These are phyloP conservation scores for Tenthredo amoena DNA, from an alignment of 2,888 invertebrate genomes.

Conservation along the genomic window DNA sequence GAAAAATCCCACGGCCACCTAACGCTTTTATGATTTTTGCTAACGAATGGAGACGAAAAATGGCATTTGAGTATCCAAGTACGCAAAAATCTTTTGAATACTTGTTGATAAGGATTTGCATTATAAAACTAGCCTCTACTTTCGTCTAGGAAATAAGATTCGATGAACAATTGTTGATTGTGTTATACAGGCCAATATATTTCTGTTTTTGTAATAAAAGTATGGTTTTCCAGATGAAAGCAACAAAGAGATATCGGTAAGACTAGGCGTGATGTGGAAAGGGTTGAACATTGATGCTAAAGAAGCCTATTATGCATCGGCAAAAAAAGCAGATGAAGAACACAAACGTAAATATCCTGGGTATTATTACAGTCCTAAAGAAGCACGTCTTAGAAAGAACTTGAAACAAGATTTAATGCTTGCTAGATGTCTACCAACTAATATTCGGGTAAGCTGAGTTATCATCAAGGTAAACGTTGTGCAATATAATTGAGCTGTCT, in stretches of 20 bases:
- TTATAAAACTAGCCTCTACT: background rate
- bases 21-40: constrained; percentile 81
- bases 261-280: constrained; percentile 80
- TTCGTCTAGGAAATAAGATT: background rate
- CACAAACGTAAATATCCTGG: constrained; percentile 78
- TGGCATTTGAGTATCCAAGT: constrained; percentile 77
- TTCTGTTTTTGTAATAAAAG: background rate
- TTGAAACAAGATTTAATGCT: constrained; percentile 59
- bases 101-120: constrained; percentile 9
- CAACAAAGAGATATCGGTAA: constrained; percentile 79
- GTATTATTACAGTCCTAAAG: constrained; percentile 77
- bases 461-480: background rate
- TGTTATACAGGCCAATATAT: too few relatives aligned
- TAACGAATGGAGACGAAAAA: constrained; percentile 78
- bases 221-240: constrained; percentile 71
- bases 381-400: constrained; percentile 74
- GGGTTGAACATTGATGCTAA: constrained; percentile 75
- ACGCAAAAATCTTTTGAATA: constrained; percentile 52
- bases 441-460: constrained; percentile 47
- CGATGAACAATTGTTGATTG: background rate
- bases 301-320: constrained; percentile 76
- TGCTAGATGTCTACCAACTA: constrained; percentile 55
- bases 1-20: constrained; percentile 77
- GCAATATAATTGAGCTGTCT: background rate
- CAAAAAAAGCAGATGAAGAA: constrained; percentile 76